phyloP scores from a whole-genome alignment of 2,888 invertebrate genomes.

The Serrognathus titanus region DNA sequence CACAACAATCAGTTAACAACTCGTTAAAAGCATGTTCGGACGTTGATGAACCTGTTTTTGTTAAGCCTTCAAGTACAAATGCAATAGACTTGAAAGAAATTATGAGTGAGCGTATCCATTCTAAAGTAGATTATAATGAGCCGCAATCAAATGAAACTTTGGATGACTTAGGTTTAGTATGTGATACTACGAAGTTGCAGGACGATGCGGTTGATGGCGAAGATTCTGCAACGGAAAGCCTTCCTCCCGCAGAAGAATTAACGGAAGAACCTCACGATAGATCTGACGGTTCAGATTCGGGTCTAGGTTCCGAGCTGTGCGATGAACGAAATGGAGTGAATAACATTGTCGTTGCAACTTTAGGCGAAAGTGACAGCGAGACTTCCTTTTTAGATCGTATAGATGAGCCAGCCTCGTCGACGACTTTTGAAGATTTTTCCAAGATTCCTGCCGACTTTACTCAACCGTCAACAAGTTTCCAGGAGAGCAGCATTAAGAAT shows the following conservation, averaged over 20 bases:
- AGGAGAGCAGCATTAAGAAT: constrained; percentile 1
- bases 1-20: constrained; percentile 12
- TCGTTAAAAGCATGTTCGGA: constrained; percentile 17
- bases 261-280: constrained; percentile 62
- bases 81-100: constrained; percentile 23
- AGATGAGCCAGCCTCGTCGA: constrained; percentile 21
- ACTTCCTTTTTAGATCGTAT: constrained; percentile 52
- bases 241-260: constrained; percentile 55
- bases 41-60: constrained; percentile 24
- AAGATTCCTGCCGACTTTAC: not conserved
- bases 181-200: not conserved
- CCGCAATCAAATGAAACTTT: constrained; percentile 35
- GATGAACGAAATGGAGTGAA: constrained; percentile 53
- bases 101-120: constrained; percentile 32
- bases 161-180: not conserved
- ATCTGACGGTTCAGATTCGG: constrained; percentile 82
- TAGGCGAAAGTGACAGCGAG: constrained; percentile 51
- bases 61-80: constrained; percentile 30
- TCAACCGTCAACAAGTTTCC: constrained; percentile 24
- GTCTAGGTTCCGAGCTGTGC: constrained; percentile 71
- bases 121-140: constrained; percentile 32
- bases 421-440: constrained; percentile 9
- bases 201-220: constrained; percentile 52
- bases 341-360: constrained; percentile 37
- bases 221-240: constrained; percentile 61